Evolutionary conservation across 2,113 vertebrate species (phyloP).

Genomic region (Carlito syrichta): DNA sequence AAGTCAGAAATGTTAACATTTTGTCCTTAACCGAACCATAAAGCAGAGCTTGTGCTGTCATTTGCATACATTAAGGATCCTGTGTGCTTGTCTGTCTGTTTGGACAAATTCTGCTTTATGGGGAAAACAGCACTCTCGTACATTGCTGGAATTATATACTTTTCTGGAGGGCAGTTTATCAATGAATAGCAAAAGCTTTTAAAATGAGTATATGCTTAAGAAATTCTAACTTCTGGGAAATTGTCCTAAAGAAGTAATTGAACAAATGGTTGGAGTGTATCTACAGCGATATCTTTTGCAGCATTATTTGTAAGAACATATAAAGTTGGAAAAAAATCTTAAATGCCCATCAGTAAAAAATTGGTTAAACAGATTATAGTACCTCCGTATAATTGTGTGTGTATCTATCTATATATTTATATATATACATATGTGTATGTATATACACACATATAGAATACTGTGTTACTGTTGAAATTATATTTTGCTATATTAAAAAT

Average conservation of each 20-base stretch:
- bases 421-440: background rate
- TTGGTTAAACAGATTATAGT: background rate
- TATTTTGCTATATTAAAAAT: slow-evolving; percentile 18
- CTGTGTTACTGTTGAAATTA: background rate
- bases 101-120: background rate
- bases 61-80: background rate
- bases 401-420: background rate
- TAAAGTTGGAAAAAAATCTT: background rate
- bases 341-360: background rate
- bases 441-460: background rate
- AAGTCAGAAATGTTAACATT: slow-evolving; percentile 22
- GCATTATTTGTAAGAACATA: background rate
- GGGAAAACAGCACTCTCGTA: background rate
- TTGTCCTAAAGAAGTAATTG: background rate
- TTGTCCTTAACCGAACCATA: background rate
- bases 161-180: background rate
- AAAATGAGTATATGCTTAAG: background rate
- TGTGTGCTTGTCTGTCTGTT: background rate
- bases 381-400: background rate
- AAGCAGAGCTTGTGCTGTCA: background rate
- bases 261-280: background rate
- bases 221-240: background rate
- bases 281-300: background rate
- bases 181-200: background rate
- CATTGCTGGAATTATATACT: background rate